These are phyloP conservation scores for Ophion slaviceki DNA, from an alignment of 2,888 invertebrate genomes.

Conservation along the genomic window DNA sequence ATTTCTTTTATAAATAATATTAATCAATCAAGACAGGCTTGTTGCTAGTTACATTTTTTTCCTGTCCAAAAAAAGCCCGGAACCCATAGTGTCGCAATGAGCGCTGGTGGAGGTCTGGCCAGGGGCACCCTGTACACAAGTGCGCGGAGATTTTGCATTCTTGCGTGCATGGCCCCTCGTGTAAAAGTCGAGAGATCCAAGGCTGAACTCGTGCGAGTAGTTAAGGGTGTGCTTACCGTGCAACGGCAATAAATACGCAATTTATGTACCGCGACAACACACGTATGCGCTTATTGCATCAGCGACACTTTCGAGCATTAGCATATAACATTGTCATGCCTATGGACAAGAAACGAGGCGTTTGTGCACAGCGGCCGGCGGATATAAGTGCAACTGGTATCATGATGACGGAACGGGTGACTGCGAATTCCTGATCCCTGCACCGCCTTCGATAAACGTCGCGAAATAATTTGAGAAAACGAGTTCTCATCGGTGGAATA, in stretches of 20 bases:
- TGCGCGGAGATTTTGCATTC: constrained; percentile 17
- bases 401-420: neutral
- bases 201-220: constrained; percentile 59
- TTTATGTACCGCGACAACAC: constrained; percentile 72
- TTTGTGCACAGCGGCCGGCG: neutral
- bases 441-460: neutral
- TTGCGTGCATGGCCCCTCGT: constrained; percentile 15
- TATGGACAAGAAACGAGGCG: neutral
- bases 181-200: constrained; percentile 64
- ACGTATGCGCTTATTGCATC: constrained; percentile 72
- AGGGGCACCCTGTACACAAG: constrained; percentile 6
- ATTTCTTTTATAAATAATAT: no score
- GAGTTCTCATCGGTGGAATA: neutral
- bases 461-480: neutral
- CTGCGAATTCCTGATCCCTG: neutral
- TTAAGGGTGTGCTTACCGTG: constrained; percentile 58
- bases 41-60: no score
- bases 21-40: no score
- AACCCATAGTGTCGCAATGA: neutral
- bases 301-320: constrained; percentile 77
- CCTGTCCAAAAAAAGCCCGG: no score
- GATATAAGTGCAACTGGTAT: neutral
- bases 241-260: constrained; percentile 75
- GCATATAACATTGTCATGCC: constrained; percentile 75
- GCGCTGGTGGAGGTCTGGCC: neutral